phyloP scores from a whole-genome alignment of 2,888 invertebrate species.

The Epinotia ramella region DNA sequence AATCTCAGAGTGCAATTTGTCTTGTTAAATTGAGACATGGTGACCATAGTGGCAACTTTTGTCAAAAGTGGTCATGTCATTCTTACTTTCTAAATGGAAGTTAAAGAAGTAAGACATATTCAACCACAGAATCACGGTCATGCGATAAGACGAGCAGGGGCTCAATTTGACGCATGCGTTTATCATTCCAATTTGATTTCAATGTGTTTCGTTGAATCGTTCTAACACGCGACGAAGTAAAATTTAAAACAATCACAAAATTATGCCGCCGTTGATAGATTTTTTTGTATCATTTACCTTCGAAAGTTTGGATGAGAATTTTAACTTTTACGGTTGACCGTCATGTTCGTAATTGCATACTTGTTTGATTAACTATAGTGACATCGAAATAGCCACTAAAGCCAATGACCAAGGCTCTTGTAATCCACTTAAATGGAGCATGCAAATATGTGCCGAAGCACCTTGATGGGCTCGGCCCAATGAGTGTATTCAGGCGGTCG shows the following conservation, averaged over 20 bases:
- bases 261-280: neutral
- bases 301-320: no score
- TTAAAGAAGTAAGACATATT: neutral
- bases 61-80: neutral
- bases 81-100: neutral
- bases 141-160: no score
- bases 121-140: neutral
- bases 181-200: no score
- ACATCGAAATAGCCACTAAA: constrained; percentile 27
- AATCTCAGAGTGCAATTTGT: neutral
- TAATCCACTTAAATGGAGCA: constrained; percentile 36
- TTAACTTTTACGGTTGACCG: neutral
- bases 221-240: no score
- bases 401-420: constrained; percentile 34
- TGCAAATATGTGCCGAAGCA: constrained; percentile 40
- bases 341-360: neutral
- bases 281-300: neutral
- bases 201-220: no score
- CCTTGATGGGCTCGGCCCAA: constrained; percentile 28
- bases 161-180: no score
- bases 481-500: constrained; percentile 41
- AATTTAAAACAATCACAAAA: neutral
- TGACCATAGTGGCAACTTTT: no score
- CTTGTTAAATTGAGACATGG: neutral
- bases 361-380: neutral